Conservation (phyloP, 1,140 invertebrate species). For the Popillia japonica region DNA sequence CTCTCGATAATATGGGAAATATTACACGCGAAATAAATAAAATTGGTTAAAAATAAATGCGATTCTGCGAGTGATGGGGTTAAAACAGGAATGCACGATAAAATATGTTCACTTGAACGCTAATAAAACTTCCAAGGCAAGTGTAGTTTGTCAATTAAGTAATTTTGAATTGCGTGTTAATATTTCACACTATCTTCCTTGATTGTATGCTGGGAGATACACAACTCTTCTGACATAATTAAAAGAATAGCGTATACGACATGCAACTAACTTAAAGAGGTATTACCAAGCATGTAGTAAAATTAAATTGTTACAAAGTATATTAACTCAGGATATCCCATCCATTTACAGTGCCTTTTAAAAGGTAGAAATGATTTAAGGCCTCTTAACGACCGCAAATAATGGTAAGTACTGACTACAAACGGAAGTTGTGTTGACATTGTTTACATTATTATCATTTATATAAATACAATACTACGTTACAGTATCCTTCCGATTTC, state of each 20-base stretch:
- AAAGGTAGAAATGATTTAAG: background rate
- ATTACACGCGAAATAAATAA: background rate
- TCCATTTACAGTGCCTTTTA: background rate
- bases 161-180: conserved; percentile 1
- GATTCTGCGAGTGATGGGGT: too few species aligned
- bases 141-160: background rate
- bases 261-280: background rate
- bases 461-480: background rate
- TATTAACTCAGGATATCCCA: background rate
- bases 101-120: too few species aligned
- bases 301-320: conserved; percentile 1
- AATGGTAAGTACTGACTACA: too few species aligned
- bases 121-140: too few species aligned
- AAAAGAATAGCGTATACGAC: background rate
- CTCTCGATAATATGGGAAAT: too few species aligned
- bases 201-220: background rate
- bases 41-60: background rate
- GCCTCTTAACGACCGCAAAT: background rate
- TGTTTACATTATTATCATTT: too few species aligned
- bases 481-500: background rate
- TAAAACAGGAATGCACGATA: too few species aligned
- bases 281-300: background rate
- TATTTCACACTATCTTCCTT: background rate
- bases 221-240: background rate
- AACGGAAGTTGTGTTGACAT: too few species aligned